Conservation (phyloP, 92 coral and sea anemone genomes). For the Umimayanthus kanabou region DNA sequence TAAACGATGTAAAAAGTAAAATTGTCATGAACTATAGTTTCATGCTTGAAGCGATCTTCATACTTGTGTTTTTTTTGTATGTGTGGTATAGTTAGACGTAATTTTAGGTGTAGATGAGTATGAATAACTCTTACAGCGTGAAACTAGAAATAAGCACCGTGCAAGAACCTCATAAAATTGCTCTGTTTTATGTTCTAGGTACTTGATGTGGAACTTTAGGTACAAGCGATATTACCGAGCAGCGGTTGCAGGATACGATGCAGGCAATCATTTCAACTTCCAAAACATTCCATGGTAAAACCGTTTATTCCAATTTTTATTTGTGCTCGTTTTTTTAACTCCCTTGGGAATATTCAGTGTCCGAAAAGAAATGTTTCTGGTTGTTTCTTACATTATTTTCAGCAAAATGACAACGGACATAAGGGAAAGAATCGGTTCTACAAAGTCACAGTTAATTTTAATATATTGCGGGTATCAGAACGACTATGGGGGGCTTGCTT, state of each 20-base stretch:
- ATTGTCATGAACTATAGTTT: background rate
- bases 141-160: too few species aligned
- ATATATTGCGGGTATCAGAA: too few species aligned
- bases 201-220: background rate
- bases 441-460: too few species aligned
- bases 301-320: background rate
- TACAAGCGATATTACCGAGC: background rate
- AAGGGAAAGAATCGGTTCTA: too few species aligned
- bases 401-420: too few species aligned
- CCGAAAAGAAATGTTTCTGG: background rate
- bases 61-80: too few species aligned
- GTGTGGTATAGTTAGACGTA: too few species aligned
- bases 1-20: too few species aligned
- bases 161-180: background rate
- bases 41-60: background rate
- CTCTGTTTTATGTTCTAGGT: background rate
- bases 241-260: constrained; percentile 9
- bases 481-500: too few species aligned
- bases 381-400: background rate
- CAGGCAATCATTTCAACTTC: background rate
- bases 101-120: too few species aligned
- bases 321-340: background rate
- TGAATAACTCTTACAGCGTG: background rate
- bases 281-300: constrained; percentile 8
- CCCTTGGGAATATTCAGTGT: too few species aligned